Evolutionary conservation across 2,888 invertebrate species (phyloP).

Genomic region (Buathra laborator): DNA sequence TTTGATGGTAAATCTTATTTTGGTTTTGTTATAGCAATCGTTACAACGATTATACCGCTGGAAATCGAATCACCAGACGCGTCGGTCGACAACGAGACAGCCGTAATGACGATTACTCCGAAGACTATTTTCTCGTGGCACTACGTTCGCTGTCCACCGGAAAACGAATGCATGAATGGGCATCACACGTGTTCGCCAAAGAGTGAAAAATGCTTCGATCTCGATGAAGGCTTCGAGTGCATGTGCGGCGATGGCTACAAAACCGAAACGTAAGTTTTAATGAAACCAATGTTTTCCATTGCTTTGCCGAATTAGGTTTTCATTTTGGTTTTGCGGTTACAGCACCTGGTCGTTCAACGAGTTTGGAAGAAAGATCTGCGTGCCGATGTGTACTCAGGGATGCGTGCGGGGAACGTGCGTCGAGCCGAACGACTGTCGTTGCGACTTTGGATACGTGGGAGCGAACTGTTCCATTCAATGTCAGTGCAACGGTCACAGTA

Average conservation of each 20-base stretch:
- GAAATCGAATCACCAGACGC: conserved; percentile 68
- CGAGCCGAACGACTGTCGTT: conserved; percentile 93
- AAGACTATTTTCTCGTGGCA: conserved; percentile 91
- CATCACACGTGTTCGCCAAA: conserved; percentile 96
- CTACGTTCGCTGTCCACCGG: conserved; percentile 95
- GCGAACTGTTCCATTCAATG: conserved; percentile 97
- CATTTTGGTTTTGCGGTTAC: conserved; percentile 39
- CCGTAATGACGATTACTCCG: conserved; percentile 67
- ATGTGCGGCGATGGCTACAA: conserved; percentile 92
- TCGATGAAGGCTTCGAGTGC: conserved; percentile 93
- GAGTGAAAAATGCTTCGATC: conserved; percentile 95
- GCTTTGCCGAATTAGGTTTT: background rate
- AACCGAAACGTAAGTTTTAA: conserved; percentile 86
- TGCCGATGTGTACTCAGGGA: conserved; percentile 93
- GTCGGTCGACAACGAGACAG: conserved; percentile 73
- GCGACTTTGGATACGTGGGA: conserved; percentile 98
- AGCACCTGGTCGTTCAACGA: conserved; percentile 79
- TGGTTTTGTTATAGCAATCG: conserved; percentile 64
- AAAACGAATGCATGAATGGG: conserved; percentile 96
- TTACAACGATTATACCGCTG: conserved; percentile 71
- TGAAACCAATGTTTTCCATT: background rate
- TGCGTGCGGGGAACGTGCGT: conserved; percentile 95
- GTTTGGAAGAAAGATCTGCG: conserved; percentile 86
- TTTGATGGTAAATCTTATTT: conserved; percentile 1
- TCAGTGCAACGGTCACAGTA: conserved; percentile 97